Base-by-base conservation (phyloP, 2,888 invertebrate species). In the Leptinotarsa peninsularis region DNA sequence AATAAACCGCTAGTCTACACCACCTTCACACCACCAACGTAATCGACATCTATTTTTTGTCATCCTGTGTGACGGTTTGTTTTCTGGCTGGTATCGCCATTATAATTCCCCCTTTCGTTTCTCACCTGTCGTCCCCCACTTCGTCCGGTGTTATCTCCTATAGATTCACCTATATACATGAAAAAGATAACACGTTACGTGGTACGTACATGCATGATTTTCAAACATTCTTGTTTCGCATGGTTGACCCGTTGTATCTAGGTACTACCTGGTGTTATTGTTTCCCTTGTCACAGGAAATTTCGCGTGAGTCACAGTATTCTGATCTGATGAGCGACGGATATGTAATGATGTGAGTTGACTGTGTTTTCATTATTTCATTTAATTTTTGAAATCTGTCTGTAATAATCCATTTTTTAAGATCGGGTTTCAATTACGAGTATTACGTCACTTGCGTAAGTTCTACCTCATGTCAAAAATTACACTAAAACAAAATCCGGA, bases 41-140 rank as follows among this genome's bases (percentile, higher is more conserved):
- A 43, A 33, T 17, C 63, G 52, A 56, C 78, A 77, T 76, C 76
- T 75, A 73, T 71, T 76, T 75, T 78, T 77, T 71, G 67, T 74
- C 73, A 71, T 75, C 67, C 66, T 33, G 18, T 69, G 52, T 69
- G 58, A 72, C 69, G 69, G 71, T 63, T 58, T 58, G 70, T 71
- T 75, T 77, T 77, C 77, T 73, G 43, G 72, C 69, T 33, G 54
- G 71, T 72, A 74, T 77, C 74, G 76, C 69, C 72, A 56, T 73
- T 67, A 73, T 58, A 67, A 56, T 75, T 73, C 75, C 74, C 76
- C 74, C 66, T 67, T 77, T 73, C 54, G 66, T 67, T 77, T 78
- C 72, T 71, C 78, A 78, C 79, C 79, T 78, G 75, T 70, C 72
- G 68, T 49, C 77, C 75, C 76, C 77, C 72, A 76, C 71, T 56